Evolutionary conservation across 2,113 vertebrate species (phyloP), one percentile per base, ranked within the genome.

Genomic region (Poeciliopsis turrubarensis): DNA sequence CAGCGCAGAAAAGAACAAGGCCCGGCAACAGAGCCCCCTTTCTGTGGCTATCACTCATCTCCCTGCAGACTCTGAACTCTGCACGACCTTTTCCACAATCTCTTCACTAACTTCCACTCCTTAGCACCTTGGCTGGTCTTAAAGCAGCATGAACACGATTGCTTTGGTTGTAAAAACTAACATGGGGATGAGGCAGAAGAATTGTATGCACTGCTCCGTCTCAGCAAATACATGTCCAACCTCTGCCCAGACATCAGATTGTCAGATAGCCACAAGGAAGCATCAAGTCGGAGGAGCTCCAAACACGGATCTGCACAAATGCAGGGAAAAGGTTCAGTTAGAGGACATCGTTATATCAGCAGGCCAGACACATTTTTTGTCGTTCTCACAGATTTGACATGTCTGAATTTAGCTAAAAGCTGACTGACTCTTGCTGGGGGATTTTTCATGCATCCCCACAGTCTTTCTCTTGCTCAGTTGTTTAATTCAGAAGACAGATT

Each of bases 1-100:
- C 94, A 67, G 91, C 39, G 89, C 94, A 94, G 94, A 94, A 94
- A 94, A 94, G 95, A 96, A 95, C 95, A 96, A 96, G 95, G 93
- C 94, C 92, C 92, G 79, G 95, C 95, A 93, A 95, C 67, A 95
- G 95, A 96, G 87, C 92, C 94, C 96, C 95, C 93, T 94, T 94
- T 91, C 95, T 92, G 88, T 85, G 86, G 93, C 95, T 93, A 97
- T 97, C 94, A 96, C 94, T 97, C 96, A 98, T 96, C 93, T 94
- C 75, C 84, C 78, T 78, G 78, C 92, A 89, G 89, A 72, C 92
- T 89, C 94, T 98, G 98, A 99, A 98, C 98, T 99, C 95, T 92
- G 84, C 66, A 77, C 96, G 96, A 98, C 98, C 98, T 96, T 95
- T 95, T 89, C 82, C 85, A 80, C 91, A 87, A 83, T 86, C 94